Base-by-base conservation (phyloP, 2,113 vertebrate species). In the Saimiri boliviensis region DNA sequence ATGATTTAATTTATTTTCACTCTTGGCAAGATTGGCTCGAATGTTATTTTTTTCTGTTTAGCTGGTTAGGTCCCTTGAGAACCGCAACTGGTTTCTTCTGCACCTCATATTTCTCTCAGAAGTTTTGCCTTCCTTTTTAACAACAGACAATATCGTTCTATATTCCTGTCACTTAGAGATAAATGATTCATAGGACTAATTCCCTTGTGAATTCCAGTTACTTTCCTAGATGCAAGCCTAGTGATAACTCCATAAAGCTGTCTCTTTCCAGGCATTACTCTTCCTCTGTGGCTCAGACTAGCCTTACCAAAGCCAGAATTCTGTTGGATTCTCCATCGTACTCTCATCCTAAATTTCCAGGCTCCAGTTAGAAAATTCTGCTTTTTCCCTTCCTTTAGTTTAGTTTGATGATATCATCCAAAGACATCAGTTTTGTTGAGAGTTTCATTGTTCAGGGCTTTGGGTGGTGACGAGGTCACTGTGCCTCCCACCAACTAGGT, bases 161-260 rank as follows among this genome's bases (percentile, higher is more conserved):
- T 84, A 56, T 98, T 99, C 99, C 99, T 99, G 98, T 99, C 98
- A 21, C 91, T 98, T 45, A 99, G 89, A 0, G 99, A 97, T 35
- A 99, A 97, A 96, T 99, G 98, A 98, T 98, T 99, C 56, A 99
- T 95, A 21, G 99, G 98, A 63, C 98, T 99, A 82, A 98, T 71
- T 52, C 99, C 98, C 94, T 99, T 99, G 70, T 98, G 98, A 77
- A 99, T 96, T 7, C 98, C 98, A 14, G 98, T 47, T 2, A 98
- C 98, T 82, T 99, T 99, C 93, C 98, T 98, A 40, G 99, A 99
- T 47, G 99, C 99, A 97, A 99, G 98, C 6, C 99, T 99, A 0
- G 99, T 99, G 96, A 99, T 99, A 40, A 99, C 98, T 93, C 99
- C 99, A 0, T 99, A 99, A 79, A 99, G 98, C 49, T 98, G 98